Conservation (phyloP, 2,797 vertebrate species). For the Pteronotus mesoamericanus region DNA sequence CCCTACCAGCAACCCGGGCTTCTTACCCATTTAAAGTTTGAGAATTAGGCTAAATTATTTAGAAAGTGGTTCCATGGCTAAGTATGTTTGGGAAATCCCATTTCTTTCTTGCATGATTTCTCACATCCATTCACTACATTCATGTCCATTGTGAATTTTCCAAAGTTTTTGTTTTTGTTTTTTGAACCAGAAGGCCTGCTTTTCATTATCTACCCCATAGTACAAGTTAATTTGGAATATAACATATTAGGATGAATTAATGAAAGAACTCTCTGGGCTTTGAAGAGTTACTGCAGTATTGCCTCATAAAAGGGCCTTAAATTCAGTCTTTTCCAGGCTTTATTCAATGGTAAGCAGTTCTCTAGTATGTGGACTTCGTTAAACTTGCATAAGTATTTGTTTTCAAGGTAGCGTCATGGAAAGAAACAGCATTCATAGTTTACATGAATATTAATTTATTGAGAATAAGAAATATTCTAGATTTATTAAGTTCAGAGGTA, state of each 20-base stretch:
- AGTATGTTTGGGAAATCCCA: not conserved
- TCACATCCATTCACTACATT: not conserved
- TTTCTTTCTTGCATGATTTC: not conserved
- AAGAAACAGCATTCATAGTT: constrained; percentile 21
- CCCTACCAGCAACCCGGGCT: too few species aligned
- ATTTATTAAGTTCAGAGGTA: constrained; percentile 61
- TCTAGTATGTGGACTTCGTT: not conserved
- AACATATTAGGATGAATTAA: not conserved
- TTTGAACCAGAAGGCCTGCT: not conserved
- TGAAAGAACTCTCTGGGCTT: not conserved
- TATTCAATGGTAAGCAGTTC: not conserved
- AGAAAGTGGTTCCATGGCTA: not conserved
- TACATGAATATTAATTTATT: constrained; percentile 63
- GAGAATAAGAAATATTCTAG: constrained; percentile 46
- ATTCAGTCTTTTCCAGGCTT: not conserved
- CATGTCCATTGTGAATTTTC: not conserved
- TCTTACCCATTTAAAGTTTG: too few species aligned
- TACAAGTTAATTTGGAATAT: not conserved
- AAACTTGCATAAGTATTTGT: not conserved
- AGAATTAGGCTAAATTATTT: not conserved
- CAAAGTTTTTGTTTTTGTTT: not conserved
- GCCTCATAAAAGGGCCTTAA: not conserved
- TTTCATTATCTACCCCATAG: not conserved
- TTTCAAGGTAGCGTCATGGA: constrained; percentile 13
- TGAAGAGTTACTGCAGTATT: not conserved